Evolutionary conservation across 2,888 invertebrate species (phyloP), one percentile per base, ranked within the genome.

Genomic region (Peribatodes rhomboidaria): DNA sequence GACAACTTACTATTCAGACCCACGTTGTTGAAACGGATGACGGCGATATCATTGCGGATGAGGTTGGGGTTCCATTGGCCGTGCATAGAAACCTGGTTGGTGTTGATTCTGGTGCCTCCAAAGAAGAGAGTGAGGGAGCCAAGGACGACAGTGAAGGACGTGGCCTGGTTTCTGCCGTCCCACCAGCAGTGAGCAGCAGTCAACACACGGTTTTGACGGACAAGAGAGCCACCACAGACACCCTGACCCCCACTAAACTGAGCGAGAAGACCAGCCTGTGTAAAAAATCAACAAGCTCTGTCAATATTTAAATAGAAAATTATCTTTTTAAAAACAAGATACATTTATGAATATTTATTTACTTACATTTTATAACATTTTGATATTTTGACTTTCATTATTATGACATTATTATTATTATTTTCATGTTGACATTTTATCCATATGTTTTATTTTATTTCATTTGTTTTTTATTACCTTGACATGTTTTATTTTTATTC

Each of bases 161-260:
- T 72, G 1, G 78, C 89, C 27, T 82, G 85, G 74, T 81, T 71
- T 0, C 10, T 1, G 2, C 89, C 89, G 22, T 88, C 89, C 22
- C 46, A 76, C 86, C 87, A 85, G 70, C 84, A 85, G 67, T 85
- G 85, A 4, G 86, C 85, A 20, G 86, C 85, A 1, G 84, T 84
- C 1, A 83, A 7, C 0, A 83, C 64, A 7, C 74, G 67, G 49
- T 55, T 68, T 0, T 31, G 0, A 8, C 60, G 73, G 10, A 89
- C 35, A 1, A 89, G 74, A 1, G 83, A 77, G 11, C 76, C 88
- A 6, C 89, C 88, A 61, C 89, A 89, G 1, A 83, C 77, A 46
- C 76, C 79, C 54, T 63, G 56, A 13, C 74, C 72, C 18, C 61
- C 33, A 1, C 53, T 27, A 10, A 64, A 50, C 8, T 20, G 10